A percentile compares a stretch with the other conserved stretches of the same genome.
phyloP scores from a whole-genome alignment of 2,888 invertebrate species.

The Eretmocerus hayati region DNA sequence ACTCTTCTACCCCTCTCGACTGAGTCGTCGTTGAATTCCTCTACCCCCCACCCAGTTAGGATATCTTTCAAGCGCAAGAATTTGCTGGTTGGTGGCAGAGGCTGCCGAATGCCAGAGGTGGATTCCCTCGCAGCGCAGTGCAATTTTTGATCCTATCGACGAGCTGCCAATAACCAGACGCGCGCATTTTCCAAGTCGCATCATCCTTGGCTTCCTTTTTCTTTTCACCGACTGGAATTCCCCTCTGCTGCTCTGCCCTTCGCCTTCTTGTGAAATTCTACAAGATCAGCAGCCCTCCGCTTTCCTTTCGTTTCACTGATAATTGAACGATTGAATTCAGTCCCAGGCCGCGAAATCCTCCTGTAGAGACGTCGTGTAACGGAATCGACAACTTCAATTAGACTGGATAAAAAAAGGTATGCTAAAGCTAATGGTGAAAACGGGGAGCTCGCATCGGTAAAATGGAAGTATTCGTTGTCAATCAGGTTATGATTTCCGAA shows the following conservation, averaged over 20 bases:
- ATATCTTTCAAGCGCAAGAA: no score
- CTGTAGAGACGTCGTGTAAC: background rate
- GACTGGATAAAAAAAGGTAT: background rate
- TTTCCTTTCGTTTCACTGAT: conserved; percentile 18
- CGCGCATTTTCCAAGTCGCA: conserved; percentile 1
- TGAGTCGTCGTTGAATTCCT: no score
- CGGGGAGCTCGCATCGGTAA: no score
- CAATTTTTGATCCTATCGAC: conserved; percentile 21
- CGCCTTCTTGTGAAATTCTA: conserved; percentile 8
- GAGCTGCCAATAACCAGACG: conserved; percentile 19
- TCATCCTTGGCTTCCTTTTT: conserved; percentile 1
- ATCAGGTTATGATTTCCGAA: no score
- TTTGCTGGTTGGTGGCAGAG: no score
- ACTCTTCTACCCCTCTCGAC: background rate
- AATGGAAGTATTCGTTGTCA: background rate
- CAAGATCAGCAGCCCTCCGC: conserved; percentile 5
- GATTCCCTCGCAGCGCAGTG: conserved; percentile 9
- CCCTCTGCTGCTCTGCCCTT: background rate
- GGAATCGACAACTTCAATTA: conserved; percentile 10
- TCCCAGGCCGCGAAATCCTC: background rate
- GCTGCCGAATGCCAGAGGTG: no score
- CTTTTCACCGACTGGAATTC: no score
- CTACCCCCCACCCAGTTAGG: no score
- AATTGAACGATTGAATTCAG: conserved; percentile 17
- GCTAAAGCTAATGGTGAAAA: background rate